Base-by-base conservation (phyloP, 1,140 invertebrate genomes). In the Gonatopus flavifemur region DNA sequence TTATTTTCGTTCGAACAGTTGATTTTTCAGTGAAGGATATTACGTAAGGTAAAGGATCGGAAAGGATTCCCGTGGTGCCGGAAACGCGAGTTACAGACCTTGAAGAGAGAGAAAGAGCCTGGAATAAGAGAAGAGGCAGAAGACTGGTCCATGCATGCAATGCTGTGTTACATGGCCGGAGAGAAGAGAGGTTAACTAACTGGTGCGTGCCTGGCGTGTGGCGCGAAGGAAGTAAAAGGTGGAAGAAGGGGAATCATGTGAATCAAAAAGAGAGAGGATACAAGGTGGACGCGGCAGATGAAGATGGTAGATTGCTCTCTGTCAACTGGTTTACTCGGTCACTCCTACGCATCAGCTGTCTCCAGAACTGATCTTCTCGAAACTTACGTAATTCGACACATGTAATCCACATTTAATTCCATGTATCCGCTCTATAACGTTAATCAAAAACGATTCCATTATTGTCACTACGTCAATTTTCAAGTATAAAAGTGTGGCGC, bases 271-370 rank as follows among this genome's bases (percentile, higher is more conserved):
- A 20, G 38, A 20, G 49, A 25, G 43, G 48, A 59, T 40, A 47
- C 30, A 22, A 21, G 43, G 38, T 22, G 44, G 37, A 42, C 41
- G 57, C 44, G 43, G 48, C 25, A 32, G 45, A 18, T 19, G 19
- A 18, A 49, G 46, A 59, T 50, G 58, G 57, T 55, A 47, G 46
- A 22, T 52, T 40, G 13, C 44, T 37, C 43, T 42, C 37, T 58
- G 61, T 65, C 62, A 58, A 63, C 56, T 59, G 56, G 59, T 62
- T 64, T 55, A 49, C 52, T 58, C 58, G 58, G 55, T 47, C 55
- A 61, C 63, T 64, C 62, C 63, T 59, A 66, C 63, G 62, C 63
- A 61, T 61, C 55, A 62, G 55, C 62, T 64, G 61, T 51, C 47
- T 21, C 5, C 42, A 31, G 52, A 32, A 43, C 45, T n/a, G 55